Evolutionary conservation across 2,888 invertebrate genomes (phyloP), one percentile per base, ranked within the genome.

Genomic region (Cataglyphis altisquamis): DNA sequence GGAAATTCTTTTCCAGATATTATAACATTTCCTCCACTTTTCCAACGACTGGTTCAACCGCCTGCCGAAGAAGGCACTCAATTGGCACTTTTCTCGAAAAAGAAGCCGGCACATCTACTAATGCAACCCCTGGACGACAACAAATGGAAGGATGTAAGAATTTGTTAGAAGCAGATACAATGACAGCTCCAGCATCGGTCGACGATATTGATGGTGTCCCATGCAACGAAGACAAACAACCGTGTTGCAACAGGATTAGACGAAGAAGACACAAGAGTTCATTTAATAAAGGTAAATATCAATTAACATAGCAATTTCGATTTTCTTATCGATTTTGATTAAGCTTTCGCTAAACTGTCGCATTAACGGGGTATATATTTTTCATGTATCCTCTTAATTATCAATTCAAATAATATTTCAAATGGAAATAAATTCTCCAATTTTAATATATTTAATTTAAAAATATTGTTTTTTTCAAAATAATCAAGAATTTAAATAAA

Each of bases 21-120:
- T 96, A 96, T 90, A 96, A 96, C 89, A 91, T 96, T 4, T 93
- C 94, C 1, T 93, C 95, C 10, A 94, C 94, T 12, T 78, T 94
- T 52, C 94, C 94, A 0, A 80, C 82, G 9, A 95, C 95, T 0
- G 95, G 95, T 6, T 95, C 95, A 78, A 96, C 68, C 82, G 95
- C 45, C 93, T 96, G 95, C 41, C 94, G 96, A 70, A 93, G 96
- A 55, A 95, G 97, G 86, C 97, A 97, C 92, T 97, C 97, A 0
- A 97, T 97, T 25, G 96, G 97, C 8, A 96, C 97, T 0, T 97
- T 97, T 91, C 93, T 96, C 70, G 94, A 95, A 1, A 96, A 95
- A 2, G 96, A 95, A 80, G 36, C 78, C 21, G 29, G 68, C 10
- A n/a, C 21, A 10, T 92, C 93, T 9, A 95, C 21, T 62, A 94